Evolutionary conservation across 2,113 vertebrate species (phyloP).

Genomic region (Amblyopsis rosae): DNA sequence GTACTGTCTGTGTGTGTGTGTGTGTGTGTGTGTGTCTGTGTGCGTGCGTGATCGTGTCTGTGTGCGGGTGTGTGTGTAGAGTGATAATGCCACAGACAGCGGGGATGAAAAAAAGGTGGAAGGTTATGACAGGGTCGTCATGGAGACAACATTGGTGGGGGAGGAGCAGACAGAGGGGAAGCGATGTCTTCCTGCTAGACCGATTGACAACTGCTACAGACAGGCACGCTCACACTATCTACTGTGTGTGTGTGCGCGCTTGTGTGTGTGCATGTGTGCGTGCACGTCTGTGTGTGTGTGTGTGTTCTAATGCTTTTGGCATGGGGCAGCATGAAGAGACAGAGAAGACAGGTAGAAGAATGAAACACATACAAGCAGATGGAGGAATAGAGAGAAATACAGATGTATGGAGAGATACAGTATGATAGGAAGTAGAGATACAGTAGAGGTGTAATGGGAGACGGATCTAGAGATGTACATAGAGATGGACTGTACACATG

Average conservation of each 20-base stretch:
- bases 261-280: conserved; percentile 19
- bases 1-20: neutral
- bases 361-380: neutral
- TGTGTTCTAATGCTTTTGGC: neutral
- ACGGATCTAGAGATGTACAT: too few species aligned
- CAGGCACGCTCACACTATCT: conserved; percentile 21
- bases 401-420: neutral
- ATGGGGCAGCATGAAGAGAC: neutral
- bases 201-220: too few species aligned
- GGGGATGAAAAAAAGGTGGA: too few species aligned
- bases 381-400: conserved; percentile 3
- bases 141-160: too few species aligned
- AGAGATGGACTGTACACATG: too few species aligned
- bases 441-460: too few species aligned
- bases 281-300: conserved; percentile 5
- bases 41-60: neutral
- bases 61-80: neutral
- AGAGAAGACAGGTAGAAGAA: conserved; percentile 25
- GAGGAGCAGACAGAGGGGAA: too few species aligned
- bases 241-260: conserved; percentile 15
- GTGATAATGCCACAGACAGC: too few species aligned
- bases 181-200: too few species aligned
- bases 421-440: too few species aligned
- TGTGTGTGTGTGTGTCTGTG: neutral
- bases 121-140: too few species aligned